A percentile compares a stretch with the other conserved stretches of the same genome.
Conservation (phyloP, 2,888 invertebrate species). For the Drosophila basisetae region DNA sequence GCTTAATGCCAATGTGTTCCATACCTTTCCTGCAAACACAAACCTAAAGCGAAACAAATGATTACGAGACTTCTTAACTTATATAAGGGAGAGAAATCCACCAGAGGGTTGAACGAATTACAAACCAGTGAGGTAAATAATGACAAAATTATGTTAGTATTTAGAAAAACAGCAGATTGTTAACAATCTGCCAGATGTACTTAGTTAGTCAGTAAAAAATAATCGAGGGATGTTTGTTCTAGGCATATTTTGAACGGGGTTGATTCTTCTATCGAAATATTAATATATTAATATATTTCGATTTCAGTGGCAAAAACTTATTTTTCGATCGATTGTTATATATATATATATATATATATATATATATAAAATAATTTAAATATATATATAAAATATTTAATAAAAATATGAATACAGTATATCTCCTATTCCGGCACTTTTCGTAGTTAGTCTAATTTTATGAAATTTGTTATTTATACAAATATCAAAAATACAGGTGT, state of each 20-base stretch:
- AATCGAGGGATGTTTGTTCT: constrained; percentile 43
- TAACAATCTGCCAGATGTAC: constrained; percentile 77
- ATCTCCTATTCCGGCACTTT: background rate
- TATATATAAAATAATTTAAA: no score
- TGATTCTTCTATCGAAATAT: constrained; percentile 8
- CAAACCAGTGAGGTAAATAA: constrained; percentile 79
- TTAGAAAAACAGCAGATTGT: constrained; percentile 75
- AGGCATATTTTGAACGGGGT: constrained; percentile 34
- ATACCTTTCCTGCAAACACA: constrained; percentile 33
- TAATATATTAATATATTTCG: background rate
- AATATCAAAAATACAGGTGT: background rate
- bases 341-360: background rate
- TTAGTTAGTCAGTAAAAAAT: constrained; percentile 49
- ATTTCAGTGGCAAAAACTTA: no score
- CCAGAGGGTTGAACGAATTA: constrained; percentile 72
- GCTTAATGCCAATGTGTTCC: constrained; percentile 62
- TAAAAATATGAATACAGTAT: background rate
- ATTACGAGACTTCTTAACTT: constrained; percentile 55
- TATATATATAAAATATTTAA: background rate
- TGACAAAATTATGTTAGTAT: constrained; percentile 80
- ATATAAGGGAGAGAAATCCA: constrained; percentile 16
- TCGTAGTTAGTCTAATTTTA: background rate
- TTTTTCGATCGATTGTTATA: background rate
- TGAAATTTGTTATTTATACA: background rate
- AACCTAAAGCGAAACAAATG: constrained; percentile 67